Evolutionary conservation across 1,140 invertebrate genomes (phyloP).

Genomic region (Acromyrmex heyeri): DNA sequence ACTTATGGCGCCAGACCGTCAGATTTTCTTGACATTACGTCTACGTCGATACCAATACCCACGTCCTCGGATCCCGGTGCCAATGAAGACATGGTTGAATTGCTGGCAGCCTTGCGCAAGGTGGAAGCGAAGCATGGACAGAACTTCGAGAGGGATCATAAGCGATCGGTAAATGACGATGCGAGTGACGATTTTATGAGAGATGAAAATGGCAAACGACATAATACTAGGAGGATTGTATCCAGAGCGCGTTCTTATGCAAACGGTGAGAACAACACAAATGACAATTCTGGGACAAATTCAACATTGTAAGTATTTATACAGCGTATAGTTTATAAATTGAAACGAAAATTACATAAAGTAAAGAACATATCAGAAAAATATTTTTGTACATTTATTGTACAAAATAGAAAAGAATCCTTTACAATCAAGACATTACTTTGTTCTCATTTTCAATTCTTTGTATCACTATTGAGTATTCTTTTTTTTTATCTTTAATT

Average conservation of each 20-base stretch:
- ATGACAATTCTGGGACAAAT: not conserved
- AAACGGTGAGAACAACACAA: not conserved
- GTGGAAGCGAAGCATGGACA: conserved; percentile 65
- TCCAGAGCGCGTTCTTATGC: not conserved
- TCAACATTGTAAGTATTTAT: conserved; percentile 10
- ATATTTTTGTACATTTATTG: too few species aligned
- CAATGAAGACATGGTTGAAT: conserved; percentile 70
- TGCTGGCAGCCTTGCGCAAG: conserved; percentile 65
- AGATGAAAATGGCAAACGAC: not conserved
- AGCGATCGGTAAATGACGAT: conserved; percentile 24
- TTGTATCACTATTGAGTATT: too few species aligned
- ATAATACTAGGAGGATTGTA: not conserved
- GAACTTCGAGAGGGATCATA: conserved; percentile 68
- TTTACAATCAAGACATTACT: too few species aligned
- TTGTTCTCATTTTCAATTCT: too few species aligned
- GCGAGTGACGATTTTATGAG: not conserved
- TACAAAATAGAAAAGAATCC: too few species aligned
- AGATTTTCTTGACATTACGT: conserved; percentile 39
- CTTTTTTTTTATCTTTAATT: too few species aligned
- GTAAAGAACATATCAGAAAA: too few species aligned
- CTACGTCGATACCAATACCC: conserved; percentile 38
- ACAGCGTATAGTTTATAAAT: not conserved
- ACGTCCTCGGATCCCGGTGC: conserved; percentile 29
- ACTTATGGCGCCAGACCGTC: conserved; percentile 35
- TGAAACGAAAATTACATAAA: too few species aligned